Base-by-base conservation (phyloP, 1,140 invertebrate species). In the Cyclargus thomasi region DNA sequence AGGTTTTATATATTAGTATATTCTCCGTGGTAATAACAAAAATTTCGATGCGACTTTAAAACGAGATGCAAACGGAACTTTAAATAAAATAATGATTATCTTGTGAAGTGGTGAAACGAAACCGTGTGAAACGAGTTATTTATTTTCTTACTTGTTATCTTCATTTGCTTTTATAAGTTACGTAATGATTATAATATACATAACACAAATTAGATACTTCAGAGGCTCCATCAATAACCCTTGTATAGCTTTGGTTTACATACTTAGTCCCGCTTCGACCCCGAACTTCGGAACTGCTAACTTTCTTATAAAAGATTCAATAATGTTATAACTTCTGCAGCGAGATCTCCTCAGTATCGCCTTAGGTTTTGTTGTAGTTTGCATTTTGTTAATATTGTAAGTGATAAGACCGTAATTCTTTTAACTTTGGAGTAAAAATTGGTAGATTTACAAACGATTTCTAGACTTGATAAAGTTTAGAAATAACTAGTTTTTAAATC, bases 101-200 rank as follows among this genome's bases (percentile, higher is more conserved):
- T 29, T 29, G 5, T 2, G 2, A 29, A 29, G 29, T 29, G 29
- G 29, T 29, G 29, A 29, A 29, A 29, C 29, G 29, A 29, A 47
- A 47, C 14, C 5, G 39, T 47, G 8, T 39, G 8, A 47, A 47
- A 7, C 29, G 6, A 47, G 14, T 47, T 16, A 29, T 14, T 29
- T 67, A 18, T 39, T 4, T 36, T 74, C 17, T 35, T 14, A 69
- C 65, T 68, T 55, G 53, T 47, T 67, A 18, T 63, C 35, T 63
- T 63, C 22, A 63, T 47, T 11, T 47, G 11, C 39, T 47, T 63
- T 63, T 63, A 6, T 23, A n/a, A 29, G 29, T 23, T 23, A n/a
- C 1, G 14, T 16, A 10, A 29, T 63, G n/a, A 22, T 63, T n/a
- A 29, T 53, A 39, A 64, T 4, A 3, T 47, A 11, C 8, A 8